phyloP scores from a whole-genome alignment of 1,140 invertebrate genomes.

The Platyscapa corneri region DNA sequence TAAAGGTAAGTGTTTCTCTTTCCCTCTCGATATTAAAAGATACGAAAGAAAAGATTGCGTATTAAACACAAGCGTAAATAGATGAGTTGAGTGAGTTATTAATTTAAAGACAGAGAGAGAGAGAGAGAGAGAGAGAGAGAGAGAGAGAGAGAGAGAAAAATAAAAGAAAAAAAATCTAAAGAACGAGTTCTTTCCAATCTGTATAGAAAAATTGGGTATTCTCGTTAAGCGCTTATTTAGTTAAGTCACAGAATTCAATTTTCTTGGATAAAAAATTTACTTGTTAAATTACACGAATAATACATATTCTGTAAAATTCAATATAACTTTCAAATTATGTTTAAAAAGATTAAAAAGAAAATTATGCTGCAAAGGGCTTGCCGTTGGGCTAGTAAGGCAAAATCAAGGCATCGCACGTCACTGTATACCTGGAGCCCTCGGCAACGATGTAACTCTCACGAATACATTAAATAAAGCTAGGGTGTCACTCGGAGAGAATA shows the following conservation, averaged over 20 bases:
- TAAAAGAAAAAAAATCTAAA: slow-evolving; percentile 12
- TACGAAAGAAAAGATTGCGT: no score
- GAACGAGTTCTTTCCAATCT: slow-evolving; percentile 16
- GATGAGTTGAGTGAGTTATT: not conserved
- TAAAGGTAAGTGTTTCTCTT: no score
- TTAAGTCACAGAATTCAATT: not conserved
- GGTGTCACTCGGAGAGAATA: not conserved
- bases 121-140: slow-evolving; percentile 16
- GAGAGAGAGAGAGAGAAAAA: not conserved
- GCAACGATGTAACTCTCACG: no score
- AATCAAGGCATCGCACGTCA: not conserved
- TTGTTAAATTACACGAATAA: not conserved
- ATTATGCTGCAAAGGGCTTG: not conserved
- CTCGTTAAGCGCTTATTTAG: slow-evolving; percentile 22
- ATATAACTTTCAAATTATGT: not conserved
- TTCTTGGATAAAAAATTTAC: not conserved
- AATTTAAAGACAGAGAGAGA: not conserved
- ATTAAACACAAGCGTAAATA: no score
- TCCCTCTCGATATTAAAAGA: no score
- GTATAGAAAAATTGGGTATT: slow-evolving; percentile 30
- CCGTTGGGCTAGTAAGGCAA: no score
- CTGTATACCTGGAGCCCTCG: not conserved
- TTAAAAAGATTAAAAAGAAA: not conserved
- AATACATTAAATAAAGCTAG: no score
- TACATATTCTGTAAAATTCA: not conserved